These are phyloP conservation scores for Nematolebias whitei DNA, from an alignment of 2,113 vertebrate species.

Conservation along the genomic window DNA sequence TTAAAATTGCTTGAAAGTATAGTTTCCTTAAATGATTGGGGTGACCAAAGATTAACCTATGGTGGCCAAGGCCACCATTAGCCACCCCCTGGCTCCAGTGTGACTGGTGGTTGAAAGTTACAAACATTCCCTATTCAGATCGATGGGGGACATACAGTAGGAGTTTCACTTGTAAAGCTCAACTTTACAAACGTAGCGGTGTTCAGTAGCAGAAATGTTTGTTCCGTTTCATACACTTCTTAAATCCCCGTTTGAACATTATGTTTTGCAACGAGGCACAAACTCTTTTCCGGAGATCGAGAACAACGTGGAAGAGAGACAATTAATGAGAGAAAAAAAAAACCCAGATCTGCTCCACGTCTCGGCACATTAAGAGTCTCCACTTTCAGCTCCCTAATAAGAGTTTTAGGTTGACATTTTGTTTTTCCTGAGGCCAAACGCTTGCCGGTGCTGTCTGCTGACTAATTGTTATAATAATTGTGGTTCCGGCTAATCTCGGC, in stretches of 20 bases:
- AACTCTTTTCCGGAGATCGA: background rate
- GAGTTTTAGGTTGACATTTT: slow-evolving; percentile 62
- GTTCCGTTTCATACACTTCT: background rate
- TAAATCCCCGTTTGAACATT: slow-evolving; percentile 14
- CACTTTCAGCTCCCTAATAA: slow-evolving; percentile 62
- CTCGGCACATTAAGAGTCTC: slow-evolving; percentile 40
- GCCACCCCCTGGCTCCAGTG: no score
- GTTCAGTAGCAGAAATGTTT: slow-evolving; percentile 1
- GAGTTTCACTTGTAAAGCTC: background rate
- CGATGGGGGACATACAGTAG: no score
- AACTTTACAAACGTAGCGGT: slow-evolving; percentile 2
- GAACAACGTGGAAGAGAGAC: slow-evolving; percentile 34
- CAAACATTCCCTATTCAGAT: no score
- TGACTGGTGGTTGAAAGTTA: no score
- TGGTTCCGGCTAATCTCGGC: slow-evolving; percentile 63
- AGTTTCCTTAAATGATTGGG: no score
- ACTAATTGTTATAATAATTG: slow-evolving; percentile 78
- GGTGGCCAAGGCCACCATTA: no score
- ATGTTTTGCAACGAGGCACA: slow-evolving; percentile 18
- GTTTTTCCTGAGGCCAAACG: slow-evolving; percentile 46
- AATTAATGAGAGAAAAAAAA: slow-evolving; percentile 23
- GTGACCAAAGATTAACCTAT: no score
- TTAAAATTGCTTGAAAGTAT: no score
- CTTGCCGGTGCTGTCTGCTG: slow-evolving; percentile 54
- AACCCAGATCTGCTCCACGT: slow-evolving; percentile 2